Conservation (phyloP, 2,797 vertebrate species). For the Apogon hyalosoma region DNA sequence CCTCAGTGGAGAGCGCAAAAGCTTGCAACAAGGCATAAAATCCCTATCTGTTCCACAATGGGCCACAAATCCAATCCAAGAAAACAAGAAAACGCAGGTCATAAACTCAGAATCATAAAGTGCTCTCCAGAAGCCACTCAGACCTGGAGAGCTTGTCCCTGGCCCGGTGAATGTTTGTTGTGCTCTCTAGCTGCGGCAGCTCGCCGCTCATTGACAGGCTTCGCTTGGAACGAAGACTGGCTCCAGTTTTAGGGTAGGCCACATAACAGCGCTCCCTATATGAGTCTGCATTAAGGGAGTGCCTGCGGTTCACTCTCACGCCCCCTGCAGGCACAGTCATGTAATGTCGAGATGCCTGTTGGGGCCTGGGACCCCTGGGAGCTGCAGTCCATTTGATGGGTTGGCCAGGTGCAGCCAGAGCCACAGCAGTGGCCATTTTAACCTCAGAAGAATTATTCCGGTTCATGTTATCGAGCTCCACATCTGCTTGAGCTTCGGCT, state of each 20-base stretch:
- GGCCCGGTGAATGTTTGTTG: constrained; percentile 77
- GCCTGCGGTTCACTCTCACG: constrained; percentile 87
- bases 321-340: constrained; percentile 91
- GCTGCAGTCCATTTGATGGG: constrained; percentile 80
- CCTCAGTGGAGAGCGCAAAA: constrained; percentile 52
- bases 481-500: constrained; percentile 81
- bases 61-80: constrained; percentile 62
- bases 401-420: constrained; percentile 73
- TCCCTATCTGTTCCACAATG: constrained; percentile 59
- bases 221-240: constrained; percentile 88
- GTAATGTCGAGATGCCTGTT: constrained; percentile 87
- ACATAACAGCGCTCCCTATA: constrained; percentile 79
- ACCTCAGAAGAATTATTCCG: constrained; percentile 94
- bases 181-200: constrained; percentile 83
- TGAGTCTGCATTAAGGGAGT: constrained; percentile 89
- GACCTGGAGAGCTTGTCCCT: constrained; percentile 88
- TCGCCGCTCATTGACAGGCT: constrained; percentile 94
- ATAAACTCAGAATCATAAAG: constrained; percentile 85
- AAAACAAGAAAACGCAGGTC: constrained; percentile 63
- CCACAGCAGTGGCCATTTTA: constrained; percentile 57
- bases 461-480: constrained; percentile 92
- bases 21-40: constrained; percentile 68
- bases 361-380: constrained; percentile 85
- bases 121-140: constrained; percentile 95
- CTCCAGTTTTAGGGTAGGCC: constrained; percentile 77